phyloP scores from a whole-genome alignment of 2,888 invertebrate species.

The Ormyrus labotus region DNA sequence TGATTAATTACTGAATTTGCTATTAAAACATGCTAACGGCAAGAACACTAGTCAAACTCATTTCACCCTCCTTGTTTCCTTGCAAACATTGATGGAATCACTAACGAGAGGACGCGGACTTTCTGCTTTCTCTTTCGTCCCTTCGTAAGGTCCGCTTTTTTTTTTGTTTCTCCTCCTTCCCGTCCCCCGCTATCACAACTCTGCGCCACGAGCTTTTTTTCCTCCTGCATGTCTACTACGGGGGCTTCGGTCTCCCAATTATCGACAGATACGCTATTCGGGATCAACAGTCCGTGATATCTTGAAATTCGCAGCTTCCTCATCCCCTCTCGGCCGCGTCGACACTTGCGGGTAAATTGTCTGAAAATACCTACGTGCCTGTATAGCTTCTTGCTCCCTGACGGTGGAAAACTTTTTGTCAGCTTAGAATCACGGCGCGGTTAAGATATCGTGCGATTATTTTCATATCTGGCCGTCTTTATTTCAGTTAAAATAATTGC shows the following conservation, averaged over 20 bases:
- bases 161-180: not conserved
- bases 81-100: slow-evolving; percentile 1
- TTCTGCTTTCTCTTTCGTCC: not conserved
- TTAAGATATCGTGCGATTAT: not conserved
- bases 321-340: not conserved
- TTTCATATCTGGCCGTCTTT: not conserved
- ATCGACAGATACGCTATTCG: slow-evolving; percentile 58
- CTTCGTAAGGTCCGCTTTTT: not conserved
- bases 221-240: slow-evolving; percentile 11
- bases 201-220: slow-evolving; percentile 7
- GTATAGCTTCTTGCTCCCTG: not conserved
- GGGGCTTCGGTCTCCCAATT: slow-evolving; percentile 53
- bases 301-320: slow-evolving; percentile 52
- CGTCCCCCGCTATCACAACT: not conserved
- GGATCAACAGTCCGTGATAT: slow-evolving; percentile 60
- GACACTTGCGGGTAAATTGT: slow-evolving; percentile 55
- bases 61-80: not conserved
- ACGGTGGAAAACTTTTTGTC: slow-evolving; percentile 22
- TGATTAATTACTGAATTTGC: too few relatives aligned
- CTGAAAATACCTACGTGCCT: slow-evolving; percentile 52
- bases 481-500: too few relatives aligned
- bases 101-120: not conserved
- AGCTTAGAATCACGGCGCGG: slow-evolving; percentile 1
- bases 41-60: too few relatives aligned
- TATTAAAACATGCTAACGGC: too few relatives aligned